Conservation (phyloP, 2,888 invertebrate genomes). For the Salticus scenicus region DNA sequence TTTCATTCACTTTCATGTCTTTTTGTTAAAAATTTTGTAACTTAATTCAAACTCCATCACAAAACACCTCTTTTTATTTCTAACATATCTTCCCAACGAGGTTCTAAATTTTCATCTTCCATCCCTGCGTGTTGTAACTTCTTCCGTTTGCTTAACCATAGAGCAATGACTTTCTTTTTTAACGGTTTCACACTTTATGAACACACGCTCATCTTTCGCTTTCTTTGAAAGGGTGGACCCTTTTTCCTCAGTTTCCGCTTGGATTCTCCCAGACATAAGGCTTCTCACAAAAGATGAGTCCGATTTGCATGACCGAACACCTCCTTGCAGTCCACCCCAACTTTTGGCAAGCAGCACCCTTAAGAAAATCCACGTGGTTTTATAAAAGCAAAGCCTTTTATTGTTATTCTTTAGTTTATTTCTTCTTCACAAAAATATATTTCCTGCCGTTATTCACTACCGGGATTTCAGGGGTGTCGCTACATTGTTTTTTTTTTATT, state of each 20-base stretch:
- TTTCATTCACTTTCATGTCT: too few species aligned
- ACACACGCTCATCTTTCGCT: conserved; percentile 9
- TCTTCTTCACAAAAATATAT: background rate
- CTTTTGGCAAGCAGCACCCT: background rate
- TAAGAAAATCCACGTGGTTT: conserved; percentile 5
- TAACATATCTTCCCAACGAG: background rate
- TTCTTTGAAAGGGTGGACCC: conserved; percentile 2
- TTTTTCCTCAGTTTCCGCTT: background rate
- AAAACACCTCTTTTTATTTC: background rate
- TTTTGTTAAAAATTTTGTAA: background rate
- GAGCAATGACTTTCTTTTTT: background rate
- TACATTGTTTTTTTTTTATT: background rate
- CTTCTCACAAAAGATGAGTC: background rate
- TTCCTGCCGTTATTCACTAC: conserved; percentile 7
- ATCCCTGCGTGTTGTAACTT: background rate
- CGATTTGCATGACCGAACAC: conserved; percentile 4
- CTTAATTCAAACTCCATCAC: background rate
- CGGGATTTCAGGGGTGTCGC: background rate
- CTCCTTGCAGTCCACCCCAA: background rate
- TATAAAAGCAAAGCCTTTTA: background rate
- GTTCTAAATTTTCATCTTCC: background rate
- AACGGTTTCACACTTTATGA: conserved; percentile 17
- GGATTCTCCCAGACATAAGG: background rate
- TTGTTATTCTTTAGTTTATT: background rate
- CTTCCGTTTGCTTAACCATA: background rate